Conservation (phyloP, 2,888 invertebrate species). For the Orthosia incerta region DNA sequence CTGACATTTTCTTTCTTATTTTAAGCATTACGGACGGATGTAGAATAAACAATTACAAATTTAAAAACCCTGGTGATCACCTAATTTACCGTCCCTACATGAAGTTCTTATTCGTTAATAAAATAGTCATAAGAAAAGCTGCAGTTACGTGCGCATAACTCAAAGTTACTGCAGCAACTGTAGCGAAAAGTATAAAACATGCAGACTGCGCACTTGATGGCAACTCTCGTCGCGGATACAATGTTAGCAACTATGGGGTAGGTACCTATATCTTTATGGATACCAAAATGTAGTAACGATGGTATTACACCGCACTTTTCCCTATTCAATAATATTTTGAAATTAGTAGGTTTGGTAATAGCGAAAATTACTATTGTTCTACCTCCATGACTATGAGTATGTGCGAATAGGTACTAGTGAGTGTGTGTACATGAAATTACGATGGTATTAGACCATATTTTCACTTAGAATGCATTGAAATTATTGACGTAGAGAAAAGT, state of each 20-base stretch:
- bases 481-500: too few relatives aligned
- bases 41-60: neutral
- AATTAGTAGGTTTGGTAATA: neutral
- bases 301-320: too few relatives aligned
- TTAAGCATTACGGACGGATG: neutral
- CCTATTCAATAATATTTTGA: too few relatives aligned
- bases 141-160: slow-evolving; percentile 17
- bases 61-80: neutral
- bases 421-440: too few relatives aligned
- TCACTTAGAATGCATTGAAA: too few relatives aligned
- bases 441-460: too few relatives aligned
- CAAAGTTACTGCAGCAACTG: slow-evolving; percentile 37
- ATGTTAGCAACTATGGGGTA: slow-evolving; percentile 11
- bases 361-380: neutral
- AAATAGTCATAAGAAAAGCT: neutral
- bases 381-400: too few relatives aligned
- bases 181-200: slow-evolving; percentile 40
- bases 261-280: neutral
- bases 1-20: neutral
- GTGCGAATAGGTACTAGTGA: too few relatives aligned
- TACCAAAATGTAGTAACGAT: neutral
- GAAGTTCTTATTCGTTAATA: neutral
- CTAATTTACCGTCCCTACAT: neutral
- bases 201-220: slow-evolving; percentile 35
- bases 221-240: slow-evolving; percentile 24